Evolutionary conservation across 2,113 vertebrate species (phyloP).

Genomic region (Ia io): DNA sequence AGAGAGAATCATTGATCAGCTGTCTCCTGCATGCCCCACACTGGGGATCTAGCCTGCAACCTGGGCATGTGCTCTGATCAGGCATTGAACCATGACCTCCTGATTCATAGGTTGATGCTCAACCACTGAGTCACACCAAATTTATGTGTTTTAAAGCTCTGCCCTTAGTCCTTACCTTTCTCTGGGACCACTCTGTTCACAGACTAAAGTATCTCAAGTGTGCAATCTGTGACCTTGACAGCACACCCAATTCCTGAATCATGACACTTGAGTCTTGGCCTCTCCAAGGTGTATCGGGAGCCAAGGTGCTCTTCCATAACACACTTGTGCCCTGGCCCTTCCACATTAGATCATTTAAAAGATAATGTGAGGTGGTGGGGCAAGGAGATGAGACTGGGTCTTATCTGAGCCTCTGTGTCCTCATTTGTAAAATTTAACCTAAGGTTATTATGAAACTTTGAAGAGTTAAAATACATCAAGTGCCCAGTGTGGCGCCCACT

Average conservation of each 20-base stretch:
- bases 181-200: neutral
- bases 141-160: neutral
- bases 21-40: too few relatives aligned
- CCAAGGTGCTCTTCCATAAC: neutral
- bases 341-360: neutral
- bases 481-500: neutral
- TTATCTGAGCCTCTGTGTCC: neutral
- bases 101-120: too few relatives aligned
- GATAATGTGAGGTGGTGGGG: neutral
- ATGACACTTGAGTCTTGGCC: neutral
- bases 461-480: conserved; percentile 41
- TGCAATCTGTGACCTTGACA: neutral
- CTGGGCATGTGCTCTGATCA: too few relatives aligned
- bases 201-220: neutral
- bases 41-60: too few relatives aligned
- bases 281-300: neutral
- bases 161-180: neutral
- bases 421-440: neutral
- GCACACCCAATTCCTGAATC: neutral
- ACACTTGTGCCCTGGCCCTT: neutral
- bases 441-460: neutral
- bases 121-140: too few relatives aligned
- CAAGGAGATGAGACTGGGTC: neutral
- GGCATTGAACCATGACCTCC: too few relatives aligned
- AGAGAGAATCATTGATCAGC: too few relatives aligned